Evolutionary conservation across 2,113 vertebrate genomes (phyloP).

Genomic region (Alligator mississippiensis): DNA sequence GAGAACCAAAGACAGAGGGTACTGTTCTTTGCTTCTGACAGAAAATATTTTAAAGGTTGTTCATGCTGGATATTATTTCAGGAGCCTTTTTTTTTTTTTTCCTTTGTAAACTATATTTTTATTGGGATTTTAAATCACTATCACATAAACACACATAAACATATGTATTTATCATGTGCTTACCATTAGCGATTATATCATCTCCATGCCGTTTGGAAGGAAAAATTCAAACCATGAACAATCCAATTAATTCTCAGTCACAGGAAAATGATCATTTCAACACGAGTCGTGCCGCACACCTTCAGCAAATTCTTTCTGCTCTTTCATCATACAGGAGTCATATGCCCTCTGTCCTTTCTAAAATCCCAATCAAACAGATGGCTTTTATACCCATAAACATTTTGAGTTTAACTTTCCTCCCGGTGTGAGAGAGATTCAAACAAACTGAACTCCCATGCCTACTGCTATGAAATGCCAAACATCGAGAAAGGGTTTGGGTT

Average conservation of each 20-base stretch:
- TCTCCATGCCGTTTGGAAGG: conserved; percentile 55
- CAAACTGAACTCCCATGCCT: conserved; percentile 64
- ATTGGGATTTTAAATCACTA: conserved; percentile 44
- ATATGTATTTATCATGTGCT: neutral
- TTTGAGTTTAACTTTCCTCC: conserved; percentile 68
- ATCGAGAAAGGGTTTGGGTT: conserved; percentile 43
- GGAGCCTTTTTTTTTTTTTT: conserved; percentile 18
- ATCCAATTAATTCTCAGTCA: conserved; percentile 62
- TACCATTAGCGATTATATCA: conserved; percentile 59
- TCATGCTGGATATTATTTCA: conserved; percentile 15
- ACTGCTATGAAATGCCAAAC: conserved; percentile 72
- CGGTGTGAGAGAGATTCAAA: conserved; percentile 61
- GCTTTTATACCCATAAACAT: conserved; percentile 72
- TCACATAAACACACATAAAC: neutral
- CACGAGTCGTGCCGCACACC: neutral
- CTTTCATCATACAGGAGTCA: conserved; percentile 64
- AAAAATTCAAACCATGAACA: conserved; percentile 65
- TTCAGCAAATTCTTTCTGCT: conserved; percentile 47
- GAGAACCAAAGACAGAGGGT: neutral
- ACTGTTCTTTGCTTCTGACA: neutral
- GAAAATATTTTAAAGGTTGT: neutral
- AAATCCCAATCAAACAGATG: conserved; percentile 70
- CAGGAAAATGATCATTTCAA: conserved; percentile 23
- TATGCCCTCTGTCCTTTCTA: conserved; percentile 53
- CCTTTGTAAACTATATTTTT: conserved; percentile 22